Evolutionary conservation across 2,888 invertebrate genomes (phyloP).

Genomic region (Lepidonotus clava): DNA sequence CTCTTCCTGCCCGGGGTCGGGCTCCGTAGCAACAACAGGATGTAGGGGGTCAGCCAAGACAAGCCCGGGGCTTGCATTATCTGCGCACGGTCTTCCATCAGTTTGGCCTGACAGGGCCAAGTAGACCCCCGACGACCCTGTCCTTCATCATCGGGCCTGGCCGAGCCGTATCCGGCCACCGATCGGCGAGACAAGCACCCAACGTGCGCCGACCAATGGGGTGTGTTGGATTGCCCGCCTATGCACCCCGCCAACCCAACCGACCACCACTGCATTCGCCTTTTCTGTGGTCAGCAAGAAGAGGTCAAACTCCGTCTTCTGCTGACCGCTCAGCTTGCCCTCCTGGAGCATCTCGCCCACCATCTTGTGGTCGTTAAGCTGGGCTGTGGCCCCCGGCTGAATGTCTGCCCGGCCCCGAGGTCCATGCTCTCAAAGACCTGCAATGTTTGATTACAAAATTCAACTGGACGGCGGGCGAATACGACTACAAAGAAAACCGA

Average conservation of each 20-base stretch:
- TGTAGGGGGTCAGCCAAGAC: constrained; percentile 26
- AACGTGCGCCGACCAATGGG: background rate
- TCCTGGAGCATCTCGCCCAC: background rate
- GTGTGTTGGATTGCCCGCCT: background rate
- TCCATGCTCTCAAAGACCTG: background rate
- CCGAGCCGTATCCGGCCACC: constrained; percentile 30
- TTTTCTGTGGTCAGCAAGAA: background rate
- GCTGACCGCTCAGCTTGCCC: background rate
- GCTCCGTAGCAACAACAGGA: background rate
- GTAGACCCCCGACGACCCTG: constrained; percentile 12
- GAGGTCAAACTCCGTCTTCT: background rate
- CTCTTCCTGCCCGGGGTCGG: background rate
- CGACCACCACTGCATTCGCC: background rate
- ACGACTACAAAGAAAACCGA: background rate
- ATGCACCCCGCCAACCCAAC: background rate
- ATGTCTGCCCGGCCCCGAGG: background rate
- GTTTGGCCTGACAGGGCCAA: constrained; percentile 32
- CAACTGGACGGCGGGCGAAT: background rate
- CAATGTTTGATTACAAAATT: constrained; percentile 41
- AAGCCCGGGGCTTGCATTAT: constrained; percentile 46
- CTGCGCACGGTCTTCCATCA: constrained; percentile 35
- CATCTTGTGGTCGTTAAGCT: background rate
- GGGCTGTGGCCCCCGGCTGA: background rate
- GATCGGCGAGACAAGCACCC: constrained; percentile 35
- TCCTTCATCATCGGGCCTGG: constrained; percentile 34